Percentiles rank a stretch among this genome's conserved stretches.
These are phyloP conservation scores for Phania funesta DNA, from an alignment of 2,888 invertebrate species.

Conservation along the genomic window DNA sequence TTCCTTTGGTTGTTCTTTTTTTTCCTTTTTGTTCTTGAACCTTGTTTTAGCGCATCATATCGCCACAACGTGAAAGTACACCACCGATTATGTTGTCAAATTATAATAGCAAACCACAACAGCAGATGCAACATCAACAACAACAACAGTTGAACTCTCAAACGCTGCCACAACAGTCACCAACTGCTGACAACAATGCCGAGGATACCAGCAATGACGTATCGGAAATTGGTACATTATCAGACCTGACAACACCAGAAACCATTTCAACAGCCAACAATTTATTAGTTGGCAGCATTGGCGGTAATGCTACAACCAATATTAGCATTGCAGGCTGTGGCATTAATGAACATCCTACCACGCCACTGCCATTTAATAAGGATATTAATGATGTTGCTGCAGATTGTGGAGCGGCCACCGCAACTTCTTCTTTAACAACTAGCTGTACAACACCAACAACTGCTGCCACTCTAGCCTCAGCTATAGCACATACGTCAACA, in stretches of 20 bases:
- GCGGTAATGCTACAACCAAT: slow-evolving; percentile 34
- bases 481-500: slow-evolving; percentile 27
- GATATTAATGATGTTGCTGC: slow-evolving; percentile 15
- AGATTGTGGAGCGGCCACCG: slow-evolving; percentile 46
- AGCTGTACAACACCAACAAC: slow-evolving; percentile 58
- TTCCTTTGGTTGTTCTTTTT: slow-evolving; percentile 25
- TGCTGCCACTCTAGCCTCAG: slow-evolving; percentile 39
- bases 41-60: slow-evolving; percentile 76
- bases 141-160: slow-evolving; percentile 67
- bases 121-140: slow-evolving; percentile 65
- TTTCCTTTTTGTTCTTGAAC: slow-evolving; percentile 23
- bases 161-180: slow-evolving; percentile 68
- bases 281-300: slow-evolving; percentile 52
- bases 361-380: slow-evolving; percentile 21
- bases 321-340: not conserved
- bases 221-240: slow-evolving; percentile 80
- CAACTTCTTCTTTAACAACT: slow-evolving; percentile 62
- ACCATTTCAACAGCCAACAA: slow-evolving; percentile 70
- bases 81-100: slow-evolving; percentile 73
- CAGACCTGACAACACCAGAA: slow-evolving; percentile 79
- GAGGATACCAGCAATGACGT: slow-evolving; percentile 81
- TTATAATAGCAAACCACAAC: slow-evolving; percentile 69
- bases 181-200: slow-evolving; percentile 77
- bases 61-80: slow-evolving; percentile 76
- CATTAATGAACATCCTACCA: slow-evolving; percentile 22